Percentiles rank a stretch among this genome's conserved stretches.
Evolutionary conservation across 2,113 vertebrate genomes (phyloP).

Genomic region (Zapus hudsonius): DNA sequence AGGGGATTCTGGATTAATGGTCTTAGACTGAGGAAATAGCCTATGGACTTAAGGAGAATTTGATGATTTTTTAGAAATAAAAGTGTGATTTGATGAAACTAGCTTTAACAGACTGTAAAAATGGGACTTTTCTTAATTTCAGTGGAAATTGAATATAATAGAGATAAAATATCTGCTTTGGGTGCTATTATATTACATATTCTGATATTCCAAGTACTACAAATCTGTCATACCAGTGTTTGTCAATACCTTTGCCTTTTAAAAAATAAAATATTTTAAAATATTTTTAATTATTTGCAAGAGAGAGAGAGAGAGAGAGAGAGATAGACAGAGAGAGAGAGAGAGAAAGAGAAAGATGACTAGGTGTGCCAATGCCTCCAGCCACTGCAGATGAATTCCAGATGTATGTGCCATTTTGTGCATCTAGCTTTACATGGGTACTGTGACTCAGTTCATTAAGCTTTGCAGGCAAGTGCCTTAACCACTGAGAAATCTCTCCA

Average conservation of each 20-base stretch:
- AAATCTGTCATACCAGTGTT: background rate
- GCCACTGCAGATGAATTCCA: no score
- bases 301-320: no score
- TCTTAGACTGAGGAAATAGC: background rate
- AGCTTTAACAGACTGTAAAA: background rate
- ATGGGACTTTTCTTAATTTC: background rate
- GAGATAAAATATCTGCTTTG: background rate
- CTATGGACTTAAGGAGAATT: background rate
- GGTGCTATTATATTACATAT: background rate
- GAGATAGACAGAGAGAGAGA: no score
- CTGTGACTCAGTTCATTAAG: no score
- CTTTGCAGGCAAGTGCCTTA: no score
- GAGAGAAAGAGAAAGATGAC: no score
- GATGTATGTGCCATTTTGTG: no score
- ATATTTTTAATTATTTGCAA: no score
- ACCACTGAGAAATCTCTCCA: no score
- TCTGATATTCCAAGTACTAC: background rate
- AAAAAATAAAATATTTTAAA: no score
- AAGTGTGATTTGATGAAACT: background rate
- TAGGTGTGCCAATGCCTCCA: no score
- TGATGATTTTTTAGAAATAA: background rate
- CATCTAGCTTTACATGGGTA: no score
- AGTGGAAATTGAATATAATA: background rate
- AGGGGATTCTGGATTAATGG: background rate
- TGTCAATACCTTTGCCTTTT: background rate